Base-by-base conservation (phyloP, 2,113 vertebrate species). In the Phocoena phocoena region DNA sequence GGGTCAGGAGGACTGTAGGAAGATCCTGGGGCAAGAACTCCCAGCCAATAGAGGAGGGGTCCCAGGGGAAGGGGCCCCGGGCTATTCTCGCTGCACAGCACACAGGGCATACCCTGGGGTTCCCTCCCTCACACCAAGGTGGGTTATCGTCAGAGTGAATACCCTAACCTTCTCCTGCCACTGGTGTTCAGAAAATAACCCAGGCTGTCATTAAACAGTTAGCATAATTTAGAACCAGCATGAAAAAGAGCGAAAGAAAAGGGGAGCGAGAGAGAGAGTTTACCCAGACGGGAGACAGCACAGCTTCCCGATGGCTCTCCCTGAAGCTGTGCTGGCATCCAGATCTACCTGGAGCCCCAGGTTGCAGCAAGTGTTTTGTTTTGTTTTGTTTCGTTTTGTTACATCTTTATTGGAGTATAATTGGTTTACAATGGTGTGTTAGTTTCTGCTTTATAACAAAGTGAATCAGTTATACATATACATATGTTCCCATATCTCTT, bases 151-250 rank as follows among this genome's bases (percentile, higher is more conserved):
- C 31, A 36, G 50, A 73, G n/a, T 33, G 36, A 77, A 68, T 10
- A 77, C n/a, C 15, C 12, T 10, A 38, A 26, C 36, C 41, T 90
- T 44, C 14, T n/a, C 58, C 10, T 13, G 2, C 83, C 31, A 76
- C 70, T 31, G 71, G 50, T 88, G 5, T 68, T 96, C 26, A 93
- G 82, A 92, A 96, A 90, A 81, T 50, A 96, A 76, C 6, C 23
- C 33, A 68, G 90, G 62, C 23, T 81, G 50, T 90, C 63, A 36
- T 76, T 80, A 95, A 38, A 8, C 17, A 76, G 58, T 95, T 89
- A 84, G 76, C 36, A 38, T 68, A 58, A 96, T 90, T 92, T 71
- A 92, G 65, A 97, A 77, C 65, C 90, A 60, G 74, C 25, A 3
- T n/a, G 60, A 55, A 80, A 36, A 71, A 83, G 79, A 79, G 4